Base-by-base conservation (phyloP, 2,797 vertebrate genomes). In the Tapirus indicus region DNA sequence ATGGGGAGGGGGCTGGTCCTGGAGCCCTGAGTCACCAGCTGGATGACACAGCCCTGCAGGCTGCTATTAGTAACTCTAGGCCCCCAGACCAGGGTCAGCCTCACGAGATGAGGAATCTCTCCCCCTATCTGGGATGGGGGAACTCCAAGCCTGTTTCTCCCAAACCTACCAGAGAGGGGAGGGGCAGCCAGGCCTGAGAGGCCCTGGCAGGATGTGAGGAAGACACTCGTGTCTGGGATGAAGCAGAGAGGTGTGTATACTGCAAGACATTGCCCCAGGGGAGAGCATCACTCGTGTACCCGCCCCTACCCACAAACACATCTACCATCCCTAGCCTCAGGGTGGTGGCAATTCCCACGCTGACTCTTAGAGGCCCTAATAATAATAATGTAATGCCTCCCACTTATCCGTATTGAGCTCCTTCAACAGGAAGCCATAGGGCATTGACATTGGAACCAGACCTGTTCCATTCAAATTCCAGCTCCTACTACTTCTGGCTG, bases 21-120 rank as follows among this genome's bases (percentile, higher is more conserved):
- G 72, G 89, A 85, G 84, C 56, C 77, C 91, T 97, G 98, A 98
- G 93, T 97, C 97, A 97, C 71, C 71, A 35, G 80, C 82, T 18
- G 25, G 79, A 80, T 98, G 97, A 98, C 95, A 93, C 94, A 97
- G 97, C 38, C 91, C 71, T 35, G 38, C 78, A 68, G 95, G 58
- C 85, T 66, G 32, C 84, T 90, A 92, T 97, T 97, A 97, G 54
- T 97, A 98, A 94, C 93, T 89, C 74, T 16, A 85, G 75, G 75
- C 58, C 96, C 87, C 85, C 64, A 94, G 44, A 56, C 21, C 2
- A 1, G 69, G 96, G 60, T 93, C 96, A 97, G 78, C 88, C 96
- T 97, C 97, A 94, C 64, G 89, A 92, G 95, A 93, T 92, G 93
- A 97, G 86, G 93, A 91, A 88, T 64, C 83, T 60, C 71, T 85